Percentiles rank a stretch among this genome's conserved stretches.
phyloP scores from a whole-genome alignment of 2,113 vertebrate genomes.

The human (Homo sapiens) region GRCh38 chr14:69771001-69771500 shows the following conservation, averaged over 20 bases:
- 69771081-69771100: slow-evolving; percentile 95
- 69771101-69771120: slow-evolving; percentile 86
- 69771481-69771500: slow-evolving; percentile 77
- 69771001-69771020: slow-evolving; percentile 97
- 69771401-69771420: slow-evolving; percentile 88
- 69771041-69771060: slow-evolving; percentile 98
- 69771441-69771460: slow-evolving; percentile 94
- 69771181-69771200: slow-evolving; percentile 85
- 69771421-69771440: slow-evolving; percentile 87
- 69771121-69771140: neutral
- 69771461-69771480: slow-evolving; percentile 84
- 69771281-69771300: slow-evolving; percentile 89
- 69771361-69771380: slow-evolving; percentile 88
- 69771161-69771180: neutral
- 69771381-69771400: slow-evolving; percentile 89
- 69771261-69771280: slow-evolving; percentile 92
- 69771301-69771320: slow-evolving; percentile 88
- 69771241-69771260: slow-evolving; percentile 91
- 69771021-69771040: slow-evolving; percentile 97
- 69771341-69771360: slow-evolving; percentile 89
- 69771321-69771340: slow-evolving; percentile 89
- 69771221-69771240: slow-evolving; percentile 92
- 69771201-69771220: slow-evolving; percentile 93
- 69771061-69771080: slow-evolving; percentile 97
- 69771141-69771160: neutral